Evolutionary conservation across 2,797 vertebrate genomes (phyloP).

Genomic region (Mastacembelus armatus): DNA sequence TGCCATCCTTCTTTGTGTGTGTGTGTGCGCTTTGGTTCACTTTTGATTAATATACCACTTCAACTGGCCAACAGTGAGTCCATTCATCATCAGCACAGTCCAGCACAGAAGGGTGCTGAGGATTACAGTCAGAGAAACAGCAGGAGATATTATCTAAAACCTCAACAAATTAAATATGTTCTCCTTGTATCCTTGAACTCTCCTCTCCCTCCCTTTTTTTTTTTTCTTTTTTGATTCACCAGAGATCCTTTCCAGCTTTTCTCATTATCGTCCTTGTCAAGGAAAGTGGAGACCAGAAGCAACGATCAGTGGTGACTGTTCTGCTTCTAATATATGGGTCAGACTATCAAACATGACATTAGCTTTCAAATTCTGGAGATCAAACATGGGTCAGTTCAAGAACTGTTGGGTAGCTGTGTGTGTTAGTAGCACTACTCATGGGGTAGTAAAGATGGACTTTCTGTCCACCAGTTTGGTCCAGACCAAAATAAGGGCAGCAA

Average conservation of each 20-base stretch:
- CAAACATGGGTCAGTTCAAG: not conserved
- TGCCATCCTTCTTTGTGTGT: not conserved
- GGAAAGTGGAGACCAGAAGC: not conserved
- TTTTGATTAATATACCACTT: conserved; percentile 25
- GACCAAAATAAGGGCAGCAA: too few species aligned
- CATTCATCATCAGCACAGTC: conserved; percentile 59
- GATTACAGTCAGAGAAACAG: not conserved
- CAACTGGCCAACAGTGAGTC: conserved; percentile 4
- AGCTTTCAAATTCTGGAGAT: not conserved
- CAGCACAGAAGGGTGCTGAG: conserved; percentile 22
- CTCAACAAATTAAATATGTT: conserved; percentile 1
- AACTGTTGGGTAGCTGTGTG: not conserved
- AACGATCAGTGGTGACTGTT: not conserved
- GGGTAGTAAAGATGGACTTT: too few species aligned
- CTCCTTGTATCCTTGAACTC: not conserved
- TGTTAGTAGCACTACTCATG: too few species aligned
- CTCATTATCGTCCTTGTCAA: conserved; percentile 19
- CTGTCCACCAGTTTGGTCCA: too few species aligned
- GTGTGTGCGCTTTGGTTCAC: not conserved
- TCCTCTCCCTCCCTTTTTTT: not conserved
- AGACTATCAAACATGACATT: not conserved
- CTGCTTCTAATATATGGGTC: not conserved
- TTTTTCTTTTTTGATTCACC: not conserved
- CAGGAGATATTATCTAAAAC: conserved; percentile 8
- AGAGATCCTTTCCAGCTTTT: conserved; percentile 18